These are phyloP conservation scores for Lordiphosa fenestrarum DNA, from an alignment of 2,888 invertebrate species.

Conservation along the genomic window DNA sequence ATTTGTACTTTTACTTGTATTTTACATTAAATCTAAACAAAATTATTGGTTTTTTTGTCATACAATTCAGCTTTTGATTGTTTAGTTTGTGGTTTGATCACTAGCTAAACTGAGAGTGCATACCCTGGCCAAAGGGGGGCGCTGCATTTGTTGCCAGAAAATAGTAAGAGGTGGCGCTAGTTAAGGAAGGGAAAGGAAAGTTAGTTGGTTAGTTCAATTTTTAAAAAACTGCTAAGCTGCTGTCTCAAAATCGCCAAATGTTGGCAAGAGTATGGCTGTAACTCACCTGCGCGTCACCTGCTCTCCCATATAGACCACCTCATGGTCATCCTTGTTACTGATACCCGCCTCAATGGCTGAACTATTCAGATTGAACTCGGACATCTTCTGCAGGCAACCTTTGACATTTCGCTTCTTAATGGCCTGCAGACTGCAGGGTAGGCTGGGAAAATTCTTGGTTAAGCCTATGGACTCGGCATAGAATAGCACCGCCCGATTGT, in stretches of 20 bases:
- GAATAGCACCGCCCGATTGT: slow-evolving; percentile 76
- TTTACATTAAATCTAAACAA: too few relatives aligned
- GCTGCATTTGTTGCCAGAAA: slow-evolving; percentile 75
- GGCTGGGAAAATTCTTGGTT: slow-evolving; percentile 72
- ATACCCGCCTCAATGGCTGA: background rate
- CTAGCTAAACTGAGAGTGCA: slow-evolving; percentile 18
- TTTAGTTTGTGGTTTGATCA: background rate
- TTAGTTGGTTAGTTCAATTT: background rate
- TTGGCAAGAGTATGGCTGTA: too few relatives aligned
- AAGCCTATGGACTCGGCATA: slow-evolving; percentile 78
- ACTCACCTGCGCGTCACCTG: slow-evolving; percentile 65
- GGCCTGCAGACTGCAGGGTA: slow-evolving; percentile 64
- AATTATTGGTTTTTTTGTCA: too few relatives aligned
- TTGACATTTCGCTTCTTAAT: slow-evolving; percentile 46
- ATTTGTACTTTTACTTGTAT: too few relatives aligned
- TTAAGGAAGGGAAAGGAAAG: slow-evolving; percentile 1
- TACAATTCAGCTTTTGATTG: too few relatives aligned
- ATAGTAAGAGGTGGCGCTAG: slow-evolving; percentile 66
- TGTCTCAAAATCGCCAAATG: too few relatives aligned
- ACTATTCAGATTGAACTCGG: slow-evolving; percentile 1
- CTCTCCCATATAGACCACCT: slow-evolving; percentile 78
- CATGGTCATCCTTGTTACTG: slow-evolving; percentile 12
- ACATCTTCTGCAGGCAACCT: slow-evolving; percentile 23
- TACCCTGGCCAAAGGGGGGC: slow-evolving; percentile 77
- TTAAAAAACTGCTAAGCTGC: background rate